Conservation (phyloP, 2,113 vertebrate genomes). For the Leucopternis melanops region DNA sequence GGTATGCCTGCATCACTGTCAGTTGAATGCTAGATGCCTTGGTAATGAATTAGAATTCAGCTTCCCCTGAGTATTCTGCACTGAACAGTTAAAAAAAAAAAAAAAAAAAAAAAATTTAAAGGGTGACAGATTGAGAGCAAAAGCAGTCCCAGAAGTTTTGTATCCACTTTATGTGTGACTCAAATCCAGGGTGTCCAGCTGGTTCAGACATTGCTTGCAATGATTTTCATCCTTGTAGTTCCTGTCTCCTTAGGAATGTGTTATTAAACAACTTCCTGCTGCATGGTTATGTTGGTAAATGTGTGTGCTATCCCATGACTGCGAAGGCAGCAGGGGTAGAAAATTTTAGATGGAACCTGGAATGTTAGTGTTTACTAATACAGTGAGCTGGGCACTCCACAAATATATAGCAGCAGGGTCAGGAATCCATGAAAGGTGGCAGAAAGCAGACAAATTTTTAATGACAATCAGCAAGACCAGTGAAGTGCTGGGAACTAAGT, state of each 20-base stretch:
- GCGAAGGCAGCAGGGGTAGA: not conserved
- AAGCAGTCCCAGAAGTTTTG: slow-evolving; percentile 33
- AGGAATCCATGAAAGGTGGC: not conserved
- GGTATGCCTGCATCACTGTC: not conserved
- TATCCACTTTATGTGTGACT: not conserved
- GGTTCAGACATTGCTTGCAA: not conserved
- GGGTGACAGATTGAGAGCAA: slow-evolving; percentile 30
- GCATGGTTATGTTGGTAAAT: not conserved
- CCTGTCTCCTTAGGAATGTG: not conserved
- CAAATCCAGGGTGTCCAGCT: not conserved
- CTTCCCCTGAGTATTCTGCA: not conserved
- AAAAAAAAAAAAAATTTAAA: not conserved
- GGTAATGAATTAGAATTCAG: slow-evolving; percentile 15
- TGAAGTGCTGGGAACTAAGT: not conserved
- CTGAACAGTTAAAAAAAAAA: not conserved
- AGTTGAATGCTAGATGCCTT: not conserved
- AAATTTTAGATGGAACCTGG: not conserved
- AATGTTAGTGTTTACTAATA: not conserved
- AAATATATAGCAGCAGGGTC: not conserved
- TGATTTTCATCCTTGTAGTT: slow-evolving; percentile 3
- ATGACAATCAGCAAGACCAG: not conserved
- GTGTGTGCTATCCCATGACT: not conserved
- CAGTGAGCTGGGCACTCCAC: not conserved
- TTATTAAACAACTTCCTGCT: not conserved
- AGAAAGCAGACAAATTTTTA: not conserved